A percentile compares a stretch with the other conserved stretches of the same genome.
Evolutionary conservation across 2,888 invertebrate genomes (phyloP).

Genomic region (Clistopyga incitator): DNA sequence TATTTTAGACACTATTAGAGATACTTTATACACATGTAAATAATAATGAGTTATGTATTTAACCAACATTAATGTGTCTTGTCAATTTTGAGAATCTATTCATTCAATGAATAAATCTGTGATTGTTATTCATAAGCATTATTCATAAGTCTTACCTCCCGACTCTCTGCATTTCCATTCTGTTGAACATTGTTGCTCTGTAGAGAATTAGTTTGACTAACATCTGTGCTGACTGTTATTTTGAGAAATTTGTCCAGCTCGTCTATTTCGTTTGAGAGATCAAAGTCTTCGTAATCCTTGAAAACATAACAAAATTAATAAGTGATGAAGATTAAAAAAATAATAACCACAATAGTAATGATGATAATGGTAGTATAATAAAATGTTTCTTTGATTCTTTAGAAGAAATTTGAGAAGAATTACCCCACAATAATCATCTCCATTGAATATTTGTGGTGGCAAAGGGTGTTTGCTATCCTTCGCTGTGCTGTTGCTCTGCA

Average conservation of each 20-base stretch:
- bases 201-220: conserved; percentile 75
- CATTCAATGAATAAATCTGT: background rate
- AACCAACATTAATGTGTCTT: background rate
- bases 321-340: conserved; percentile 32
- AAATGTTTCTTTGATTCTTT: background rate
- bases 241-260: conserved; percentile 95
- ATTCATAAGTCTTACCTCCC: conserved; percentile 80
- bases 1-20: background rate
- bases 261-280: conserved; percentile 95
- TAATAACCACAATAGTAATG: conserved; percentile 15
- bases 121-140: too few relatives aligned
- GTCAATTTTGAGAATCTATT: background rate
- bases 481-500: conserved; percentile 94
- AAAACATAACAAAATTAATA: conserved; percentile 62
- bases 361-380: background rate
- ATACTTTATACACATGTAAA: background rate
- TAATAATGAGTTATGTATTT: background rate
- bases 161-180: conserved; percentile 83
- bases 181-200: conserved; percentile 78
- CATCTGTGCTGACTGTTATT: conserved; percentile 86
- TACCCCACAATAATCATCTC: conserved; percentile 96
- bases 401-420: conserved; percentile 78
- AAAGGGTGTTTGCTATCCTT: conserved; percentile 92
- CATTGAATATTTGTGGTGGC: conserved; percentile 98
- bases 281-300: conserved; percentile 97